These are phyloP conservation scores for Latrodectus hesperus DNA, from an alignment of 2,888 invertebrate species.

Conservation along the genomic window DNA sequence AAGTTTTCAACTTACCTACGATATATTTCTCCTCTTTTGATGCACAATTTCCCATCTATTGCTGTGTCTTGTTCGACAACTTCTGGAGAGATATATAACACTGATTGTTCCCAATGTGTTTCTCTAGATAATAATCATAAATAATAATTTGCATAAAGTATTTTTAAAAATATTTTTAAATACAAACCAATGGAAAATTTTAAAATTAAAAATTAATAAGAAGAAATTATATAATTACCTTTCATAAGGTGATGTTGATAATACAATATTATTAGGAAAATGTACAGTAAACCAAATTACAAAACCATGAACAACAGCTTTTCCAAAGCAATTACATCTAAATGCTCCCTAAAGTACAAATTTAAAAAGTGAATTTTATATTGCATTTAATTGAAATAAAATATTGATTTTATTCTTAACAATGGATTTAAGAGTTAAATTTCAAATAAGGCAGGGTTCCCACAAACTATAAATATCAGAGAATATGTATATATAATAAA, in stretches of 20 bases:
- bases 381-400: no score
- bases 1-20: slow-evolving; percentile 50
- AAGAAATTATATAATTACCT: slow-evolving; percentile 33
- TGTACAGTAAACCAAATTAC: slow-evolving; percentile 74
- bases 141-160: background rate
- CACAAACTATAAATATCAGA: no score
- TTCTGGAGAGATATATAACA: slow-evolving; percentile 72
- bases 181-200: background rate
- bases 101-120: slow-evolving; percentile 74
- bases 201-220: background rate
- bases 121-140: slow-evolving; percentile 71
- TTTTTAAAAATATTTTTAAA: background rate
- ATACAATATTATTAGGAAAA: slow-evolving; percentile 73
- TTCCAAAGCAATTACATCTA: slow-evolving; percentile 73
- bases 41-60: slow-evolving; percentile 72
- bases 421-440: no score
- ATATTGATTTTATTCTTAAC: no score
- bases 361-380: background rate
- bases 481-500: no score
- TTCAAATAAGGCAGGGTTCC: no score
- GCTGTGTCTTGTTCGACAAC: slow-evolving; percentile 73
- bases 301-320: slow-evolving; percentile 73
- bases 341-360: slow-evolving; percentile 72
- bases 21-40: slow-evolving; percentile 43
- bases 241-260: slow-evolving; percentile 74